These are phyloP conservation scores for Ormyrus thymus DNA, from an alignment of 2,888 invertebrate species.

Conservation along the genomic window DNA sequence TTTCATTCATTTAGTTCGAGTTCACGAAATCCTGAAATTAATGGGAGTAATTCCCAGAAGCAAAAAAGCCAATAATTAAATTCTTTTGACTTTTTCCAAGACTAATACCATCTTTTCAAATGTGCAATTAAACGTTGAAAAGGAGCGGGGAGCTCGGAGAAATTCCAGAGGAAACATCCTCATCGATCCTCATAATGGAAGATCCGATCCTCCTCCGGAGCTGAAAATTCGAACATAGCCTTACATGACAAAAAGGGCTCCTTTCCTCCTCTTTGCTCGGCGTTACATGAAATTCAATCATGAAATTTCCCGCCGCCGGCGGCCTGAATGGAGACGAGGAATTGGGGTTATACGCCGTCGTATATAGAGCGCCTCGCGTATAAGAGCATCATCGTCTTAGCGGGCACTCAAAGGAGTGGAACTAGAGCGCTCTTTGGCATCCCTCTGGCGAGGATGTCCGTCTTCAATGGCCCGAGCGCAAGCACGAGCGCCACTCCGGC, in stretches of 20 bases:
- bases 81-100: too few relatives aligned
- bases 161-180: too few relatives aligned
- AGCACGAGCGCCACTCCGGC: too few relatives aligned
- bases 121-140: neutral
- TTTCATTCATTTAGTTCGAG: too few relatives aligned
- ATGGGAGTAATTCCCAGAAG: too few relatives aligned
- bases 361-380: neutral
- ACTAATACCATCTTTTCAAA: too few relatives aligned
- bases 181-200: neutral
- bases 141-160: neutral
- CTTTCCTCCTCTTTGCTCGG: neutral
- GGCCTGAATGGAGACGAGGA: too few relatives aligned
- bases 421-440: conserved; percentile 9
- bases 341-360: conserved; percentile 14
- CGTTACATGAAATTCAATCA: conserved; percentile 36
- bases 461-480: conserved; percentile 27
- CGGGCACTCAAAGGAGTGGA: conserved; percentile 39
- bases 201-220: neutral
- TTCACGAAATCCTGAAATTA: too few relatives aligned
- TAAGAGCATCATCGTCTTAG: conserved; percentile 49
- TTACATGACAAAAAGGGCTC: conserved; percentile 3
- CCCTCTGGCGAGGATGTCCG: neutral
- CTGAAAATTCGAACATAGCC: too few relatives aligned
- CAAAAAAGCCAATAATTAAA: too few relatives aligned
- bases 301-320: conserved; percentile 19